Evolutionary conservation across 2,113 vertebrate genomes (phyloP).

Genomic region (Platichthys flesus): DNA sequence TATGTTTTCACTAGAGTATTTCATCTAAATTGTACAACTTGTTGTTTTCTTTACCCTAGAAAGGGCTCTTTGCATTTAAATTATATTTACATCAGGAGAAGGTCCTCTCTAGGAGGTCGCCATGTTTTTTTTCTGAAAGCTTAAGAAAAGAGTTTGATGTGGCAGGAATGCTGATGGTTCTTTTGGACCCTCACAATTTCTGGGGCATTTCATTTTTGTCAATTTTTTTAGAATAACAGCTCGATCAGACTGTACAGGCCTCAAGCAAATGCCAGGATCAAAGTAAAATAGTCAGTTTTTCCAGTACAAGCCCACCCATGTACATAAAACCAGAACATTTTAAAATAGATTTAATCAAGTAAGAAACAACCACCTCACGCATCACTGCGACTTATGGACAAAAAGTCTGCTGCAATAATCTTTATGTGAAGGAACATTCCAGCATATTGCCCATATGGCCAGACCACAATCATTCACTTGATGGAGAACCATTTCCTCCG

Average conservation of each 20-base stretch:
- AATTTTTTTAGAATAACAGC: background rate
- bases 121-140: too few relatives aligned
- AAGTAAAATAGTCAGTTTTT: background rate
- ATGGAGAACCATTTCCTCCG: too few relatives aligned
- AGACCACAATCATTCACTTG: too few relatives aligned
- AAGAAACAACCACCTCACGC: background rate
- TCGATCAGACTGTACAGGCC: background rate
- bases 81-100: too few relatives aligned
- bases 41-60: too few relatives aligned
- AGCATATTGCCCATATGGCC: too few relatives aligned
- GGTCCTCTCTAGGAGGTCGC: background rate
- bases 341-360: too few relatives aligned
- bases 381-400: background rate
- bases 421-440: too few relatives aligned
- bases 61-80: too few relatives aligned
- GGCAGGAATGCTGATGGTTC: background rate
- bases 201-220: background rate
- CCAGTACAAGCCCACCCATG: background rate
- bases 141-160: constrained; percentile 1
- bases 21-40: too few relatives aligned
- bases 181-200: background rate
- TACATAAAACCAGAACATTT: too few relatives aligned
- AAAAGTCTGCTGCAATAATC: background rate
- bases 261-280: background rate
- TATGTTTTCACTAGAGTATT: too few relatives aligned